phyloP scores from a whole-genome alignment of 2,797 vertebrate species.

The Vultur gryphus region DNA sequence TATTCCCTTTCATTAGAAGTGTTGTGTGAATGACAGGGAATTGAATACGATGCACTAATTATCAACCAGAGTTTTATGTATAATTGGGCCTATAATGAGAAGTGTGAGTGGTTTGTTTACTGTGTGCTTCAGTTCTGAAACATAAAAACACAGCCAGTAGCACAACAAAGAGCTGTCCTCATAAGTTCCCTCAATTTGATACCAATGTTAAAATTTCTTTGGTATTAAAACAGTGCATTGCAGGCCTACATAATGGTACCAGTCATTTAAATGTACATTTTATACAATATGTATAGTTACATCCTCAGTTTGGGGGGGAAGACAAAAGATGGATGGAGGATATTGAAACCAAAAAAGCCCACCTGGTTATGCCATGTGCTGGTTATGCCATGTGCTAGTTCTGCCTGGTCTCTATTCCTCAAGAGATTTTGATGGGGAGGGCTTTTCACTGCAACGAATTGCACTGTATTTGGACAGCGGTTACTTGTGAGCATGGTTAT shows the following conservation, averaged over 20 bases:
- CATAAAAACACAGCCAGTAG: not conserved
- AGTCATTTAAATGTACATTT: not conserved
- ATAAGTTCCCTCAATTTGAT: not conserved
- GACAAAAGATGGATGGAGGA: not conserved
- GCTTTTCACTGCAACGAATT: not conserved
- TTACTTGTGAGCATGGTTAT: not conserved
- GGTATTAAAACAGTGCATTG: not conserved
- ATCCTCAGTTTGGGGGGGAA: not conserved
- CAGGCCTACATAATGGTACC: not conserved
- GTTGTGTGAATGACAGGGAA: not conserved
- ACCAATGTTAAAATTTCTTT: not conserved
- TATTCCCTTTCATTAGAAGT: not conserved
- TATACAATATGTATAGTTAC: not conserved
- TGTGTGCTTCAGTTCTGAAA: not conserved
- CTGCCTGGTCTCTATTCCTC: not conserved
- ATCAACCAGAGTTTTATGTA: not conserved
- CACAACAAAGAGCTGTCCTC: not conserved
- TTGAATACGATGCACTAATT: not conserved
- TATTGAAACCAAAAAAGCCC: not conserved
- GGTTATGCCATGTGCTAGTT: not conserved
- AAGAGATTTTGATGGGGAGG: not conserved
- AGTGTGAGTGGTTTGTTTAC: not conserved
- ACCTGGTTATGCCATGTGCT: not conserved
- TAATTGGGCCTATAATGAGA: not conserved
- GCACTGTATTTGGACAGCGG: not conserved